Evolutionary conservation across 64 coral and sea anemone species (phyloP), one percentile per base, ranked within the genome.

Genomic region (Dendronephthya gigantea): DNA sequence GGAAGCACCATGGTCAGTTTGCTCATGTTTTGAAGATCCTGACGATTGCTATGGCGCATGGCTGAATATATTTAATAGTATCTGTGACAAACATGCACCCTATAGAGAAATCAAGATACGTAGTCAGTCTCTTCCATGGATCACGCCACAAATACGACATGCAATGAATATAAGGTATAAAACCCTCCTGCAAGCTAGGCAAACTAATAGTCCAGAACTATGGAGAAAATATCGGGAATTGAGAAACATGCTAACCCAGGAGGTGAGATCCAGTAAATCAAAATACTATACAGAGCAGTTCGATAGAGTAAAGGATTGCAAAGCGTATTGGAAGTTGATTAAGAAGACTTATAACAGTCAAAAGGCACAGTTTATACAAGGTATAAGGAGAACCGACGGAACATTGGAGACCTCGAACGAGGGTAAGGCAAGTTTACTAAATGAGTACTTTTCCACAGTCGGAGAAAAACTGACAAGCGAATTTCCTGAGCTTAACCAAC

Each of bases 31-130:
- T 31, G 84, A 87, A n/a, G 90, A 87, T 48, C 79, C 79, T 30
- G 85, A 90, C 43, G 89, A 90, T 17, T 62, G 89, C 33, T 90
- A 90, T 65, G 55, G 83, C 48, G 68, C 84, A 33, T 90, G 70
- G 89, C 45, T 51, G 39, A 1, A 86, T 15, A 50, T 90, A 0
- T 86, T 90, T 49, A 90, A 90, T 33, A 75, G 82, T n/a, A 90
- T 90, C 10, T 90, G 89, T 40, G 31, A 90, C 11, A 33, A 17
- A 35, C 89, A 90, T 22, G 84, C 84, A 6, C 89, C 89, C 22
- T 86, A 66, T 52, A 90, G 48, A 38, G 81, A 84, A 83, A 83
- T 89, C 22, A 86, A 90, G 56, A 58, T 82, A 17, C 52, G 84
- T 19, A 40, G 68, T 1, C 3, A 34, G 1, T 79, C 86, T 0